phyloP scores from a whole-genome alignment of 2,888 invertebrate species.

The Acholoe squamosa region DNA sequence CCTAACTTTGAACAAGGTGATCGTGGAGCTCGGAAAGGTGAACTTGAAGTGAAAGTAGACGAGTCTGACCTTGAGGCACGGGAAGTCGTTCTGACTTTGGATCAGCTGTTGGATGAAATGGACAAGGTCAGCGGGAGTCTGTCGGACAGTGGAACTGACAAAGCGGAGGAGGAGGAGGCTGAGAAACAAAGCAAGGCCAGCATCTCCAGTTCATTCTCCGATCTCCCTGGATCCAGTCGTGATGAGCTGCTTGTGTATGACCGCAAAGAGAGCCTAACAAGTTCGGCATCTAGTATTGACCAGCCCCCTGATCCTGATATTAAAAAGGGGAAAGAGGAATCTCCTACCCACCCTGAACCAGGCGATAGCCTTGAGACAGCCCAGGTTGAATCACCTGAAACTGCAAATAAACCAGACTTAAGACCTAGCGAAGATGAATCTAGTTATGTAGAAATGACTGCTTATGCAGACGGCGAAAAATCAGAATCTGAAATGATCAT shows the following conservation, averaged over 20 bases:
- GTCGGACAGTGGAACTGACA: neutral
- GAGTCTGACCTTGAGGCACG: neutral
- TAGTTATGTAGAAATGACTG: neutral
- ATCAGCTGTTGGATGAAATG: constrained; percentile 50
- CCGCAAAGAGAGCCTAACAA: constrained; percentile 40
- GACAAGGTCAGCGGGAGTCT: constrained; percentile 47
- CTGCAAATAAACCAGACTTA: neutral
- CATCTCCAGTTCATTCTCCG: neutral
- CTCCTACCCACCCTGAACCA: neutral
- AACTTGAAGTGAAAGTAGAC: neutral
- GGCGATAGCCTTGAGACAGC: neutral
- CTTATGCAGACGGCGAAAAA: neutral
- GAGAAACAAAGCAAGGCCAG: neutral
- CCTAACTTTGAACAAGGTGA: neutral
- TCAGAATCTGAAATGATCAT: neutral
- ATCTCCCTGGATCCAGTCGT: neutral
- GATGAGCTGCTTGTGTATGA: constrained; percentile 32
- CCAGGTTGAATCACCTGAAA: neutral
- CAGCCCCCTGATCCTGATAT: neutral
- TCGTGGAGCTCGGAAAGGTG: neutral
- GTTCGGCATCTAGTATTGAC: neutral
- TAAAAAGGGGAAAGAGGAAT: neutral
- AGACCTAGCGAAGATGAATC: constrained; percentile 7
- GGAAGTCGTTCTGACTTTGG: constrained; percentile 30
- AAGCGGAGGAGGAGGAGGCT: neutral